Base-by-base conservation (phyloP, 2,113 vertebrate genomes). In the Gnathonemus echidnorhynchus region DNA sequence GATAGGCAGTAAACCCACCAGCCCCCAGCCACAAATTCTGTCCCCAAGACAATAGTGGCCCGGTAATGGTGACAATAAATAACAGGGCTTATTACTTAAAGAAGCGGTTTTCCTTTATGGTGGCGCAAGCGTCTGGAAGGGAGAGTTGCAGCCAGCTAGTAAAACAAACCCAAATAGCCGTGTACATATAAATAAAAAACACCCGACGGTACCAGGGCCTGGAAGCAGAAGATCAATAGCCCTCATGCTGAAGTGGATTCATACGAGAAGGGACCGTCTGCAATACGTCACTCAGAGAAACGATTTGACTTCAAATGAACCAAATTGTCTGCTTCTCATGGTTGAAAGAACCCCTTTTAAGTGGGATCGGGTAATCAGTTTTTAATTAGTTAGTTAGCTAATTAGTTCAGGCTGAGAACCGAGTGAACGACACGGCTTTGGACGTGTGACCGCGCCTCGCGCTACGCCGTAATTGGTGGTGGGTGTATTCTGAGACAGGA, bases 21-120 rank as follows among this genome's bases (percentile, higher is more conserved):
- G 84, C 0, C 27, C 70, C 19, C 62, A 13, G 66, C 66, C 48
- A 90, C 86, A 90, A 88, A 90, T 90, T 90, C 58, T 53, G 6
- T 90, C 86, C 9, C 52, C 31, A n/a, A 19, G 62, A 35, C 48
- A 45, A 87, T 50, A 45, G 89, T 53, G 62, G 62, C 45, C 3
- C 35, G 3, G 66, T 88, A 90, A 90, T 88, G 86, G 50, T 85
- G 86, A 39, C 56, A 27, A 80, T 90, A 90, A 90, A 90, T 90
- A 88, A 90, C 31, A 0, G 35, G 86, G 39, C 85, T 80, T 88
- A 88, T 70, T 88, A 87, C 86, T 83, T 87, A 87, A 90, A 90
- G 85, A 88, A 80, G 13, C 86, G 66, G 62, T 17, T 88, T 31
- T 53, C 49, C 87, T 90, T 88, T 77, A 77, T 80, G 86, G 86